Percentiles rank a stretch among this genome's conserved stretches.
These are phyloP conservation scores for Zoanthus sansibaricus DNA, from an alignment of 92 coral and sea anemone species.

Conservation along the genomic window DNA sequence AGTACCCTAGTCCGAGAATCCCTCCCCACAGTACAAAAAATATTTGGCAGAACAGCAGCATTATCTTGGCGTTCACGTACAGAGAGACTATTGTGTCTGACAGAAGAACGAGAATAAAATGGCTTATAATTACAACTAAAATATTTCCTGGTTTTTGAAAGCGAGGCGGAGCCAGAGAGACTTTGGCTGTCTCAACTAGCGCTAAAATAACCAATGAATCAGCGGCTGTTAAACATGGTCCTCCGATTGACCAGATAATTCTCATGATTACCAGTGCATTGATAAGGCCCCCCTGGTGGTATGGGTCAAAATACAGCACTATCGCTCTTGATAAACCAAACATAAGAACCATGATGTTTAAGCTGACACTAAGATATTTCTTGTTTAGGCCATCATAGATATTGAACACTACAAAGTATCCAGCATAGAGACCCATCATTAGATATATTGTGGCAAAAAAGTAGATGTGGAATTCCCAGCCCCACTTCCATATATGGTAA, in stretches of 20 bases:
- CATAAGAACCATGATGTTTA: constrained; percentile 86
- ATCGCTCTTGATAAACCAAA: constrained; percentile 84
- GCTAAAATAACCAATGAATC: constrained; percentile 95
- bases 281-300: constrained; percentile 86
- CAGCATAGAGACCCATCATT: constrained; percentile 83
- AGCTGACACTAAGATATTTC: constrained; percentile 84
- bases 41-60: constrained; percentile 90
- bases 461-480: constrained; percentile 88
- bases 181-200: constrained; percentile 80
- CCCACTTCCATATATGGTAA: constrained; percentile 81
- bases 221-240: constrained; percentile 93
- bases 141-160: constrained; percentile 74
- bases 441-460: constrained; percentile 76
- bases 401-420: constrained; percentile 78
- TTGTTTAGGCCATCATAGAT: constrained; percentile 85
- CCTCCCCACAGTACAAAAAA: constrained; percentile 87
- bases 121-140: constrained; percentile 62
- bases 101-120: constrained; percentile 77
- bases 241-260: constrained; percentile 92
- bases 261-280: constrained; percentile 73
- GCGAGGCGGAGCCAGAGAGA: constrained; percentile 78
- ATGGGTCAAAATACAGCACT: constrained; percentile 89
- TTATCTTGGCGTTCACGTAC: constrained; percentile 86
- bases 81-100: constrained; percentile 81
- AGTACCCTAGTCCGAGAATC: constrained; percentile 79